These are phyloP conservation scores for Syrrhaptes paradoxus DNA, from an alignment of 2,113 vertebrate species.

Conservation along the genomic window DNA sequence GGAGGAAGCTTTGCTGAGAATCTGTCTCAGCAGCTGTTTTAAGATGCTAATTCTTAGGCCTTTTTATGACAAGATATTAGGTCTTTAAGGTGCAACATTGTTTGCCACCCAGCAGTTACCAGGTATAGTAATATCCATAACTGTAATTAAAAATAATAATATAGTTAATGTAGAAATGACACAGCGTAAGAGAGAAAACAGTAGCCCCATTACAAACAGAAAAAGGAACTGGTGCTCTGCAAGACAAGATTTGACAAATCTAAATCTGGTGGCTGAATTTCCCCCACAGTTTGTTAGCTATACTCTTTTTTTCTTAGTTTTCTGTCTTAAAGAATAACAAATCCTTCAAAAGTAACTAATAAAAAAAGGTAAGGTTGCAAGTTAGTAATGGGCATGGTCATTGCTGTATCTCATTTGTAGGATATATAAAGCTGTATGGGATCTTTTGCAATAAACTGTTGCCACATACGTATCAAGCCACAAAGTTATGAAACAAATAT, in stretches of 20 bases:
- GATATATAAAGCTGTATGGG: neutral
- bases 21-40: neutral
- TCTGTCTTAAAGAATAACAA: neutral
- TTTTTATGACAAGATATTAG: neutral
- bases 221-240: neutral
- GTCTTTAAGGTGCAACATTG: neutral
- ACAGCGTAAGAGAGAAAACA: neutral
- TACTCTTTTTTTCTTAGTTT: neutral
- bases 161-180: neutral
- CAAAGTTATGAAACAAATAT: constrained; percentile 9
- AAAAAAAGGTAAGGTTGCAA: neutral
- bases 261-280: neutral
- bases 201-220: neutral
- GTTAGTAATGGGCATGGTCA: neutral
- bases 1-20: neutral
- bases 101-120: neutral
- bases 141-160: neutral
- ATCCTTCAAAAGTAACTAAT: neutral
- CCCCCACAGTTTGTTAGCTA: neutral
- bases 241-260: neutral
- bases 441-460: constrained; percentile 29
- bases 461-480: neutral
- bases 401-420: neutral
- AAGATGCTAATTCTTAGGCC: neutral
- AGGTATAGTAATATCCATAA: neutral